Evolutionary conservation across 2,113 vertebrate genomes (phyloP), one percentile per base, ranked within the genome.

Genomic region (Cervus canadensis): DNA sequence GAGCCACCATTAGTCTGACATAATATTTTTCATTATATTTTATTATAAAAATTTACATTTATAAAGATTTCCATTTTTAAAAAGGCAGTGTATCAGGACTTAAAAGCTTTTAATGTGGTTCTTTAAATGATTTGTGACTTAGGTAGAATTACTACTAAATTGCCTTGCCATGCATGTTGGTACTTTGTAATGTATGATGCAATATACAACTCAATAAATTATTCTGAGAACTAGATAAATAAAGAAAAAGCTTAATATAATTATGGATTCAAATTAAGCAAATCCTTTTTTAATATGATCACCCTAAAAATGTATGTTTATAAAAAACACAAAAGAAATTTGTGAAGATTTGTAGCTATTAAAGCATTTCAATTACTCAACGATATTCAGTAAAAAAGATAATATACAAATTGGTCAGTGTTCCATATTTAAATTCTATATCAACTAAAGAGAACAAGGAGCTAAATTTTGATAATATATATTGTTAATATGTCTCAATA

Each of bases 121-220:
- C 14, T 64, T 97, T 43, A 26, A 89, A 54, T 83, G 43, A 92
- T 54, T 64, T 89, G 9, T 82, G 82, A 79, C 60, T 52, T 52
- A 91, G 25, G 54, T 50, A 79, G 54, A 6, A 15, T 94, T 96
- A 89, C 48, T 88, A 82, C 90, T 92, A 79, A 89, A 71, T 40
- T 67, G n/a, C 13, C 4, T 93, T 89, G 48, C 3, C 7, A 60
- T 62, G 17, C 2, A 71, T 54, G 10, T 71, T 78, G 74, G 14
- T 60, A 89, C 15, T 21, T 86, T 78, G 8, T 64, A 67, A 43
- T 78, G 13, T 86, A 43, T n/a, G 19, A 89, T 79, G 16, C 23
- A 62, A 89, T 89, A 93, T 57, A 81, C 12, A 81, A 92, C 30
- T 84, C 74, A 92, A 92, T 76, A 97, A 85, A 64, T 74, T 92